Evolutionary conservation across 2,888 invertebrate species (phyloP), one percentile per base, ranked within the genome.

Genomic region (Agrotis segetum): DNA sequence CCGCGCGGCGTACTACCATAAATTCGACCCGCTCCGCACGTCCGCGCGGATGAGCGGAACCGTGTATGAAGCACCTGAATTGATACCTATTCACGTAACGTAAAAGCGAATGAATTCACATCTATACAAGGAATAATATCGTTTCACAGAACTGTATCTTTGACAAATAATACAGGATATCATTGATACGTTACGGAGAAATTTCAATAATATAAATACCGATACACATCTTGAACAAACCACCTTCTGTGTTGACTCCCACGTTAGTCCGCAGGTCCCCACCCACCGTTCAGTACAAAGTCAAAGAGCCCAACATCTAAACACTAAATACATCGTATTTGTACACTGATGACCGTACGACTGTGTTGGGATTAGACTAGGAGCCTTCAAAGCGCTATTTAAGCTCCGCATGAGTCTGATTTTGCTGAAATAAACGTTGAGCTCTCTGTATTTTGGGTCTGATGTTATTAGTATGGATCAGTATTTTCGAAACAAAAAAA

Each of bases 241-340:
- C 3, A n/a, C 46, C 17, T 29, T 13, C 44, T 74, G 50, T 44
- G 29, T 19, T 34, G 60, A 46, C 0, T 24, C 24, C 17, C 56
- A 34, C 58, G 47, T 49, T 47, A 16, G 46, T 0, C 17, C n/a
- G n/a, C 24, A 40, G 50, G 40, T 47, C n/a, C 40, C 60, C 40
- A 44, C 29, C 19, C 34, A 17, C 14, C 49, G 52, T 16, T 9
- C 19, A 17, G 14, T 44, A 55, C 65, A 63, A 66, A 74, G 80
- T 74, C 80, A 78, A 78, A 78, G 66, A 69, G 65, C 44, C 13
- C 56, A 46, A 21, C 55, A 52, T 80, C 75, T 77, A 63, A 77
- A 79, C 64, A 73, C 63, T 71, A 78, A 76, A 76, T 72, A 72
- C 58, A 49, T 53, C 49, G 79, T 59, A 62, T 79, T 76, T 59